Evolutionary conservation across 2,113 vertebrate genomes (phyloP), one percentile per base, ranked within the genome.

Genomic region (Caracal caracal): DNA sequence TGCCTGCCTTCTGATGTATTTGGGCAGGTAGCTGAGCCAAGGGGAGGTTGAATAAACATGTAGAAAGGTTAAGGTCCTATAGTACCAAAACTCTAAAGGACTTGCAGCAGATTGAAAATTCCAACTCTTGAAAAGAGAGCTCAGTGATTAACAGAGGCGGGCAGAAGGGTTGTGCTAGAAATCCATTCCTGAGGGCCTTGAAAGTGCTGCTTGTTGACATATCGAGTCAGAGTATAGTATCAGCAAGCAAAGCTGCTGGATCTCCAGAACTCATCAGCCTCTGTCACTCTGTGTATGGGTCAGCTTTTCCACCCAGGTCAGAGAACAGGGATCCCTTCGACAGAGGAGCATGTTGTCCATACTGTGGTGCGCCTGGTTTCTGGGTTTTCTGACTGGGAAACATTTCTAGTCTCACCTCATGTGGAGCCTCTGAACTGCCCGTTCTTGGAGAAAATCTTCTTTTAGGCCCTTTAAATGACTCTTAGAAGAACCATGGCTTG

Each of bases 141-240:
- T 97, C 81, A 96, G 61, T 95, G 95, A 96, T 95, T 94, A 97
- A 88, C 91, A 95, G 89, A 81, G 84, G 66, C 85, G 33, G 70
- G 15, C 92, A 88, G 78, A 90, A 59, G 56, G 40, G 22, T 28
- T 73, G 43, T 65, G 4, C 6, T 13, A 19, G 51, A 82, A 93
- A 63, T n/a, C 40, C 28, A 6, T 16, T 63, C 49, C 37, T 75
- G 65, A 82, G n/a, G 78, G 84, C 81, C 76, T 93, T 73, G 80
- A 88, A 96, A 82, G 40, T 1, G 6, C 40, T 76, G n/a, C n/a
- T 85, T 13, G 0, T 59, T 94, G 71, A 87, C 47, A 87, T 30
- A 85, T 3, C 0, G 19, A 90, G 73, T 88, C 88, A 66, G 68
- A 75, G 82, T 53, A 15, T 5, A 73, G 51, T 13, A 80, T 96